phyloP scores from a whole-genome alignment of 2,113 vertebrate species.

The Bolborhynchus lineola region DNA sequence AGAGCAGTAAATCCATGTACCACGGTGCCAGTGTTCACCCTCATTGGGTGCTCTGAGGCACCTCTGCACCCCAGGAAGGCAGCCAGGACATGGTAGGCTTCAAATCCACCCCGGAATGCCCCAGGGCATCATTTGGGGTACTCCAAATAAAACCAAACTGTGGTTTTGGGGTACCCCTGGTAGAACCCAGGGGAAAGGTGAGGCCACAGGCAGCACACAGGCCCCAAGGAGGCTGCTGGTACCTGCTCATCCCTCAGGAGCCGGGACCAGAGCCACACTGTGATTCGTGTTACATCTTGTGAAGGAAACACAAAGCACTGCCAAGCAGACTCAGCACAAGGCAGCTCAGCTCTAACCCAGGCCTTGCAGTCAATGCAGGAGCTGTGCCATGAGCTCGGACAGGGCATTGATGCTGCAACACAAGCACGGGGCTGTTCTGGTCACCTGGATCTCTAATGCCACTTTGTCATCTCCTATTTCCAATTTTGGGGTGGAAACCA shows the following conservation, averaged over 20 bases:
- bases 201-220: not conserved
- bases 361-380: not conserved
- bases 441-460: not conserved
- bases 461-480: accelerated
- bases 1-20: accelerated
- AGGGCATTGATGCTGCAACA: accelerated
- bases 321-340: not conserved
- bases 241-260: not conserved
- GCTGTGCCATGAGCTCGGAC: accelerated
- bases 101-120: not conserved
- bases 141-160: accelerated
- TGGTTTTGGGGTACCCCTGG: not conserved
- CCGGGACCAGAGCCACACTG: not conserved
- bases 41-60: not conserved
- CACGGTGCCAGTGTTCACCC: not conserved
- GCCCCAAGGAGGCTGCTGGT: not conserved
- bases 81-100: not conserved
- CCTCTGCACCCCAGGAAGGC: not conserved
- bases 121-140: not conserved
- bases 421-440: accelerated
- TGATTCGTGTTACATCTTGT: not conserved
- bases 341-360: not conserved
- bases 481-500: not conserved
- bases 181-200: not conserved
- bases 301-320: not conserved